Conservation (phyloP, 2,113 vertebrate species). For the Petrocephalus zakoni region DNA sequence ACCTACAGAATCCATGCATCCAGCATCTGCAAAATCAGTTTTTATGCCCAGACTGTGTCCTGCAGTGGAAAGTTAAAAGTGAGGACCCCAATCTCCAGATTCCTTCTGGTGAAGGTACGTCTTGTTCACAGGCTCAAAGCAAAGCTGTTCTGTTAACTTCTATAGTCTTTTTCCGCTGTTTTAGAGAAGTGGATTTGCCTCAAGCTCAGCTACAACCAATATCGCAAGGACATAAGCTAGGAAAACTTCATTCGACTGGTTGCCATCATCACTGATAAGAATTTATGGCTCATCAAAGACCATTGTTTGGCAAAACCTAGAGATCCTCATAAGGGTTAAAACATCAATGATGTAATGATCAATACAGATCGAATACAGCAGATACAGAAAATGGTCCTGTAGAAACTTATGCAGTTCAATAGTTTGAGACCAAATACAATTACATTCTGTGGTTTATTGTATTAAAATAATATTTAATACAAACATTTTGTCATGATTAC, state of each 20-base stretch:
- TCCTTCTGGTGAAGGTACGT: conserved; percentile 43
- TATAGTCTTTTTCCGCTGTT: conserved; percentile 1
- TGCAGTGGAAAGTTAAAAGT: conserved; percentile 62
- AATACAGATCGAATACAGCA: background rate
- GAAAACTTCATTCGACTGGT: background rate
- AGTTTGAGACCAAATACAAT: too few species aligned
- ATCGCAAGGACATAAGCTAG: conserved; percentile 30
- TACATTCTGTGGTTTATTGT: background rate
- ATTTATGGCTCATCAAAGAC: background rate
- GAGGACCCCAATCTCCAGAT: conserved; percentile 53
- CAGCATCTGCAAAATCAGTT: conserved; percentile 54
- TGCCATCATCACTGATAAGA: background rate
- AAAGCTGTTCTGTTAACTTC: background rate
- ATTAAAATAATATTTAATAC: background rate
- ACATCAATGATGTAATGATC: background rate
- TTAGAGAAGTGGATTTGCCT: conserved; percentile 64
- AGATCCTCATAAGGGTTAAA: background rate
- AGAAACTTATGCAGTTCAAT: background rate
- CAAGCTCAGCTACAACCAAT: conserved; percentile 62
- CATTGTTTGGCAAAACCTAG: background rate
- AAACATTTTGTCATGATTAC: background rate
- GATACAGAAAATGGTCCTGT: background rate
- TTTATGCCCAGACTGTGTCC: conserved; percentile 58
- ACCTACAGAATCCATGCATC: conserved; percentile 52
- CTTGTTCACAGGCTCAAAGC: background rate